Conservation (phyloP, 2,888 invertebrate species). For the Cheilosia variabilis region DNA sequence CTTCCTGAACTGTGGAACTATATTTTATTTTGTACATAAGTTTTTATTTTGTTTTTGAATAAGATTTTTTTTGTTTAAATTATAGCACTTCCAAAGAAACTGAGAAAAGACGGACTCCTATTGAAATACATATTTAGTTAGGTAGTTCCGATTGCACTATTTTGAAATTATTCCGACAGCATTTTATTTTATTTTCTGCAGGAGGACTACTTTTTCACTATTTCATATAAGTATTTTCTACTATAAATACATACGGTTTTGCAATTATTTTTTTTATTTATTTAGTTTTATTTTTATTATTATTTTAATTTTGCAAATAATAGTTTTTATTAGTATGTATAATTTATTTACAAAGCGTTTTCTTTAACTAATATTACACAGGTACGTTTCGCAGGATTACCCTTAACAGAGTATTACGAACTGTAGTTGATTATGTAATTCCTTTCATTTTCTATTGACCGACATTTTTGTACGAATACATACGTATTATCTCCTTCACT, state of each 20-base stretch:
- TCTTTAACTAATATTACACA: conserved; percentile 60
- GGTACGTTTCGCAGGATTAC: conserved; percentile 70
- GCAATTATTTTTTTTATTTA: not conserved
- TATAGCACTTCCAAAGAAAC: conserved; percentile 37
- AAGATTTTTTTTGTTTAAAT: conserved; percentile 15
- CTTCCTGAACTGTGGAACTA: conserved; percentile 63
- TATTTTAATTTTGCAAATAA: conserved; percentile 22
- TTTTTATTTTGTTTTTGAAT: conserved; percentile 26
- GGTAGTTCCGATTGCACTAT: conserved; percentile 49
- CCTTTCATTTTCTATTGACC: conserved; percentile 81
- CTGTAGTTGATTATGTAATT: conserved; percentile 82
- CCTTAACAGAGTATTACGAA: conserved; percentile 72
- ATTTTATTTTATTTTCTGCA: conserved; percentile 11
- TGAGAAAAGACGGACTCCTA: conserved; percentile 20
- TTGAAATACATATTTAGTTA: conserved; percentile 7
- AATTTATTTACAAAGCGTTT: conserved; percentile 64
- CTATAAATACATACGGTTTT: conserved; percentile 48
- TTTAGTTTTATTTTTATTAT: conserved; percentile 3
- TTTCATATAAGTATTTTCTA: conserved; percentile 14
- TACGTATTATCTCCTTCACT: conserved; percentile 60
- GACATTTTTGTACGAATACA: conserved; percentile 70
- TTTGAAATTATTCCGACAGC: conserved; percentile 34
- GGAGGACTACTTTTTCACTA: conserved; percentile 31
- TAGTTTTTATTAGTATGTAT: conserved; percentile 44
- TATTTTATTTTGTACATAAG: conserved; percentile 45